These are phyloP conservation scores for Streptopelia turtur DNA, from an alignment of 2,797 vertebrate genomes.

Conservation along the genomic window DNA sequence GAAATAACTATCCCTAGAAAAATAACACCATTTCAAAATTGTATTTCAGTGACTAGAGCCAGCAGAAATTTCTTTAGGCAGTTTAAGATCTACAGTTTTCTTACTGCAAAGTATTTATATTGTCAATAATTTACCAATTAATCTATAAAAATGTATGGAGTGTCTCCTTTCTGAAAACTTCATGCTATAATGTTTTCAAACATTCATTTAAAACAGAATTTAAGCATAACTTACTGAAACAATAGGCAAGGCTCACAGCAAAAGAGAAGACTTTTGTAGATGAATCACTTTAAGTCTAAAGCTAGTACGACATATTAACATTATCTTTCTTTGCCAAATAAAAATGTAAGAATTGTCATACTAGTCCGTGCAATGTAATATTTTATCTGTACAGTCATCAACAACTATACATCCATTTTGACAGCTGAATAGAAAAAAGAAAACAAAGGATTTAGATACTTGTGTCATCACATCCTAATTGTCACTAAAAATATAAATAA, in stretches of 20 bases:
- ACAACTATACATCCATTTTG: neutral
- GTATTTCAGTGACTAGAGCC: neutral
- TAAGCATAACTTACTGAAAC: neutral
- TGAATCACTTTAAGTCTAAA: neutral
- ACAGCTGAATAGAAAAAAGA: neutral
- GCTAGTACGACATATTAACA: neutral
- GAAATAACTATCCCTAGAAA: neutral
- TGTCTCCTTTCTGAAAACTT: slow-evolving; percentile 16
- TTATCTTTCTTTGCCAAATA: neutral
- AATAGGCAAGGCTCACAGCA: neutral
- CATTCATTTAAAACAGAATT: neutral
- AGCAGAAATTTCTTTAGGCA: neutral
- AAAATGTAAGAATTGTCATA: neutral
- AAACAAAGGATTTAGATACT: neutral
- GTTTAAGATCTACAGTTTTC: neutral
- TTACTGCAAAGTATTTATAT: slow-evolving; percentile 12
- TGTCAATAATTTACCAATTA: slow-evolving; percentile 12
- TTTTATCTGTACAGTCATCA: neutral
- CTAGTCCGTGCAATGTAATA: neutral
- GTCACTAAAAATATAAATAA: neutral
- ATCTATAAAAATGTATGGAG: slow-evolving; percentile 10
- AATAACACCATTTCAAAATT: neutral
- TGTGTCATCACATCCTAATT: neutral
- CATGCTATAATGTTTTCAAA: neutral
- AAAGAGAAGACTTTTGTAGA: neutral